These are phyloP conservation scores for Lethocerus indicus DNA, from an alignment of 1,140 invertebrate species.

Conservation along the genomic window DNA sequence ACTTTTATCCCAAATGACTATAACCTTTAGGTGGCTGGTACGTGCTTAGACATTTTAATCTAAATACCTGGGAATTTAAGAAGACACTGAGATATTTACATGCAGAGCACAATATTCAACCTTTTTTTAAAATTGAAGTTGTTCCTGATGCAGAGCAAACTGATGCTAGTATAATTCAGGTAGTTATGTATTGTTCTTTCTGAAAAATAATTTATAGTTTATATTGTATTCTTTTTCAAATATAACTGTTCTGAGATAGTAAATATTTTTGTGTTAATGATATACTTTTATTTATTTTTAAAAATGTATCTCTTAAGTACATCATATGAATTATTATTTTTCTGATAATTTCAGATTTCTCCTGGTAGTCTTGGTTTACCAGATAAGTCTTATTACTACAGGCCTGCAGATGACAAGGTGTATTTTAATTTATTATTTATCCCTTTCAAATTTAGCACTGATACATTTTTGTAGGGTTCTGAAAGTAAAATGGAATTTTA, in stretches of 20 bases:
- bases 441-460: neutral
- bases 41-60: constrained; percentile 27
- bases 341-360: constrained; percentile 19
- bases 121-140: constrained; percentile 32
- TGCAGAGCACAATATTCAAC: constrained; percentile 26
- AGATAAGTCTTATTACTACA: constrained; percentile 31
- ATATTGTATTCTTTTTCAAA: neutral
- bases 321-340: neutral
- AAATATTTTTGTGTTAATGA: neutral
- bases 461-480: neutral
- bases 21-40: constrained; percentile 31
- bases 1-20: neutral
- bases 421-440: constrained; percentile 12
- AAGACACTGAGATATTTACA: constrained; percentile 26
- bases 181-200: constrained; percentile 16
- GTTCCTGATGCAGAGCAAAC: constrained; percentile 28
- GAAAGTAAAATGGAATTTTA: too few species aligned
- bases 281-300: neutral
- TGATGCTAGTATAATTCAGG: constrained; percentile 28
- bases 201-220: neutral
- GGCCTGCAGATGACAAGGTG: constrained; percentile 24
- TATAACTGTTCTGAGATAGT: neutral
- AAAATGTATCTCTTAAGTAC: neutral
- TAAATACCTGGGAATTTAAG: constrained; percentile 27
- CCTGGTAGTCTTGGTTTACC: constrained; percentile 34